Conservation (phyloP, 2,113 vertebrate genomes). For the Hyla sarda region DNA sequence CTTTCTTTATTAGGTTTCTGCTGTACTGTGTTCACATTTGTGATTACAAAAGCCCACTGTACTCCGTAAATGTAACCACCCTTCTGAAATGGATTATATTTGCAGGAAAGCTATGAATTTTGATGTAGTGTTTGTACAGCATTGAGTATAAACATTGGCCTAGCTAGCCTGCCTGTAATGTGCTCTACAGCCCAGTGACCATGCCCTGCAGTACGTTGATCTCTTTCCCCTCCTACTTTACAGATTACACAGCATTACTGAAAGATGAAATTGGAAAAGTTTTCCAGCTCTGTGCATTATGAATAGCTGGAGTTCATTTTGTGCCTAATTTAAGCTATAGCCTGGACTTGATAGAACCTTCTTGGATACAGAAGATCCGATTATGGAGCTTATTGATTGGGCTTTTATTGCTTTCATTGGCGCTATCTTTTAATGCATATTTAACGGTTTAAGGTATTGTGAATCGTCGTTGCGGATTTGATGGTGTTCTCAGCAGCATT, state of each 20-base stretch:
- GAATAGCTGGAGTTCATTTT: conserved; percentile 11
- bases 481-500: conserved; percentile 1
- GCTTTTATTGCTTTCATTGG: conserved; percentile 38
- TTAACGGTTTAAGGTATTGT: conserved; percentile 25
- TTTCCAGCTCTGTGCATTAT: conserved; percentile 4
- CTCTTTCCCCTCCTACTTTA: background rate
- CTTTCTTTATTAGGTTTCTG: background rate
- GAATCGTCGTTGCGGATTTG: conserved; percentile 17
- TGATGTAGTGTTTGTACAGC: background rate
- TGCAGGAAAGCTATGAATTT: conserved; percentile 16
- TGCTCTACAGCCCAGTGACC: background rate
- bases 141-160: background rate
- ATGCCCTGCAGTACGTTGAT: background rate
- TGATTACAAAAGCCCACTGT: background rate
- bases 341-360: conserved; percentile 22
- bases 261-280: conserved; percentile 35
- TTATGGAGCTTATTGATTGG: conserved; percentile 34
- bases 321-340: conserved; percentile 26
- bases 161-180: background rate
- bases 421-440: conserved; percentile 40
- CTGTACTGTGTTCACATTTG: background rate
- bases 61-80: conserved; percentile 6
- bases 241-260: conserved; percentile 19
- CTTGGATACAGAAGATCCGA: conserved; percentile 41
- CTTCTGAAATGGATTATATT: conserved; percentile 17